These are phyloP conservation scores for Carterocephalus palaemon DNA, from an alignment of 2,888 invertebrate genomes.

Conservation along the genomic window DNA sequence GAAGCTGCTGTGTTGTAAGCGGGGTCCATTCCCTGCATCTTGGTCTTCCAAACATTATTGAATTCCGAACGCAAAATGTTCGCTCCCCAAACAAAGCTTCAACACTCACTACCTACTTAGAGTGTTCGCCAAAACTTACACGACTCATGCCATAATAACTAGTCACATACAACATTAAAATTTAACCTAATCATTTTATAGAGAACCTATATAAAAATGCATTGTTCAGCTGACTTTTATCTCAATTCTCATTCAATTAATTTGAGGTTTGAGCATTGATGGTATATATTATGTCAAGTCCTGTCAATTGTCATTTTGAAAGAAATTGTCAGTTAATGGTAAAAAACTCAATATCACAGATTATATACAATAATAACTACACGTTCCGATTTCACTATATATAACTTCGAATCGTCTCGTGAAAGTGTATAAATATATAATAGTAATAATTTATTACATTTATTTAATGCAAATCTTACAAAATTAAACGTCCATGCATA, in stretches of 20 bases:
- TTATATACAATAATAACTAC: no score
- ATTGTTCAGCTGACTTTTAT: slow-evolving; percentile 48
- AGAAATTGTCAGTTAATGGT: no score
- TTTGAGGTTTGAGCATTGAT: no score
- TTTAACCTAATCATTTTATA: slow-evolving; percentile 9
- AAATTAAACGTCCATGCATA: no score
- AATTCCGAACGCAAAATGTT: slow-evolving; percentile 26
- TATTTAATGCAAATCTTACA: no score
- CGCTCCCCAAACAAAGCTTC: slow-evolving; percentile 16
- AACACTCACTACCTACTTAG: neutral
- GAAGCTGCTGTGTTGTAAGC: slow-evolving; percentile 89
- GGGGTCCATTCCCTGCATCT: slow-evolving; percentile 89
- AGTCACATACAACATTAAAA: slow-evolving; percentile 9
- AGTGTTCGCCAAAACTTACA: slow-evolving; percentile 13
- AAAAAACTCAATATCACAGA: no score
- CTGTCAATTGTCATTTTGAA: no score
- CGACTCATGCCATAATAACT: slow-evolving; percentile 6
- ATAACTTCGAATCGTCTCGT: no score
- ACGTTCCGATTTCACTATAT: no score
- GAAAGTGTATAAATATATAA: no score
- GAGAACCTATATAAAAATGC: slow-evolving; percentile 43
- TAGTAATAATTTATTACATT: no score
- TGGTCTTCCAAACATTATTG: slow-evolving; percentile 79
- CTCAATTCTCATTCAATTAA: slow-evolving; percentile 19
- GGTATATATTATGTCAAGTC: no score